These are phyloP conservation scores for Trigoniulus corallinus DNA, from an alignment of 1,140 invertebrate species.

Conservation along the genomic window DNA sequence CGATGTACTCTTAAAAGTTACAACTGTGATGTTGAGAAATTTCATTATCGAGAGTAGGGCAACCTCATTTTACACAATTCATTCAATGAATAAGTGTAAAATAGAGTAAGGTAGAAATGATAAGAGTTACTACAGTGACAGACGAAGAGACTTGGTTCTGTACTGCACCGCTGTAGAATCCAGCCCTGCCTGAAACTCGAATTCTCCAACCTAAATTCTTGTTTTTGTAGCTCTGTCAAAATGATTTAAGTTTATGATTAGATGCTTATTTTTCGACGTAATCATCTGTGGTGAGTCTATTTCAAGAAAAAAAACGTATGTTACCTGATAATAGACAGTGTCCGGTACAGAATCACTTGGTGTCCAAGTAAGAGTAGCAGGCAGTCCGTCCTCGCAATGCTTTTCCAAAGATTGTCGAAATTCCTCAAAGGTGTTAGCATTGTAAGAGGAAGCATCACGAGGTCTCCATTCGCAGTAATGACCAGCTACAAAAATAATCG, in stretches of 20 bases:
- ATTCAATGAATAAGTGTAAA: no score
- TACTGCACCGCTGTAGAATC: neutral
- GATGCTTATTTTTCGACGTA: neutral
- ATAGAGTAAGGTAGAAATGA: no score
- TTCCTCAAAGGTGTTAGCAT: constrained; percentile 4
- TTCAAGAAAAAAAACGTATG: no score
- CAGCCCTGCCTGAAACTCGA: neutral
- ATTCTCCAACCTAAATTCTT: neutral
- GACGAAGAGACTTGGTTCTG: no score
- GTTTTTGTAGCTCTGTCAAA: neutral
- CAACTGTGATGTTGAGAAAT: no score
- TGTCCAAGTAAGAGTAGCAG: constrained; percentile 22
- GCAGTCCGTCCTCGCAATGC: constrained; percentile 13
- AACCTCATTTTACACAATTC: no score
- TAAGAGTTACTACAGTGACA: no score
- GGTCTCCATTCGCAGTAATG: constrained; percentile 8
- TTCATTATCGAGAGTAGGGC: no score
- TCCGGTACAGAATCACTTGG: constrained; percentile 25
- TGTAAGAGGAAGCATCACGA: neutral
- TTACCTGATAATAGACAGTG: constrained; percentile 22
- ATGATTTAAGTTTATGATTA: neutral
- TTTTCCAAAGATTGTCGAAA: constrained; percentile 10
- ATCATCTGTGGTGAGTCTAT: no score
- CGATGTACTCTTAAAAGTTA: no score
- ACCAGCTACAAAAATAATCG: constrained; percentile 1